Base-by-base conservation (phyloP, 2,888 invertebrate species). In the Sphaerophoria taeniata region DNA sequence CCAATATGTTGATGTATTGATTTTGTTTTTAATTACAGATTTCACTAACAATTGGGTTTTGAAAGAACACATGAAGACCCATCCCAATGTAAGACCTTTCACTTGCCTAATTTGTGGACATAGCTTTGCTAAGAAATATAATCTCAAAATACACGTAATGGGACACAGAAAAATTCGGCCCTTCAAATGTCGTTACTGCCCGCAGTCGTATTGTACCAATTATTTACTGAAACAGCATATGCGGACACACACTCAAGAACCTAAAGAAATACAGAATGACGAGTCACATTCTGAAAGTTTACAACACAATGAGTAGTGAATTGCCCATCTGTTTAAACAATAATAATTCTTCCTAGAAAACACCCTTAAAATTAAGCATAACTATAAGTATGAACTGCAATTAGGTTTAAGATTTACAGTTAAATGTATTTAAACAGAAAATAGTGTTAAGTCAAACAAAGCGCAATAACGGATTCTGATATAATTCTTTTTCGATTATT, bases 61-160 rank as follows among this genome's bases (percentile, higher is more conserved):
- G 55, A 94, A 93, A 36, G 94, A 94, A 86, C 94, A 94, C 87
- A 90, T 94, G 88, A 89, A 94, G 11, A 88, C 90, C 0, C 94
- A 94, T 79, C 94, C 93, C 0, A 94, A 94, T 0, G 94, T 94
- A 88, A 94, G 93, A 51, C 94, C 94, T 0, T 94, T 93, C 76
- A 88, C 94, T 0, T 91, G 91, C 76, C 93, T 93, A 0, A 92
- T 93, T 0, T 94, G 94, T 56, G 94, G 94, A 0, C 92, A 93
- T 67, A 93, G 94, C 0, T 94, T 94, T 74, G 93, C 93, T 56
- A 94, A 94, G 89, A 94, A 93, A 88, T 94, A 93, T 0, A 94
- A 94, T 88, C 88, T 94, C 43, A 93, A 92, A 0, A 94, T 94
- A 80, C 94, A 94, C 87, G 91, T 93, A 86, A 91, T 93, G 70